A percentile compares a stretch with the other conserved stretches of the same genome.
Evolutionary conservation across 2,113 vertebrate genomes (phyloP).

Genomic region (Pseudonaja textilis): DNA sequence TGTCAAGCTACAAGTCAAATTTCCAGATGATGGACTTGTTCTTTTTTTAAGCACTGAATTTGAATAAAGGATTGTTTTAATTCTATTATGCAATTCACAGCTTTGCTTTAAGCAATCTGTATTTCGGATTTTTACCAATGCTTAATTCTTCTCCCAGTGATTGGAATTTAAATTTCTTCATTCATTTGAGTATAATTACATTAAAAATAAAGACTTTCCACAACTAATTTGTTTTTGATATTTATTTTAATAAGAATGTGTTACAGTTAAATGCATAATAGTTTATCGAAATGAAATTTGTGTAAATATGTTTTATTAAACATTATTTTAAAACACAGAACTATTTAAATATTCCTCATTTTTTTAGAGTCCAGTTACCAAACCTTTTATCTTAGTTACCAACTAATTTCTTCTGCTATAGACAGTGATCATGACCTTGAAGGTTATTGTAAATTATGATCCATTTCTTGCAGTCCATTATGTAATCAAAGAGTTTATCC

Average conservation of each 20-base stretch:
- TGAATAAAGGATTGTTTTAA: conserved; percentile 76
- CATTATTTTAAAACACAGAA: conserved; percentile 56
- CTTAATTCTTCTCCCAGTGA: conserved; percentile 74
- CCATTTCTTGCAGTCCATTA: conserved; percentile 64
- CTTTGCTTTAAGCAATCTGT: conserved; percentile 77
- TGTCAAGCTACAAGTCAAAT: conserved; percentile 86
- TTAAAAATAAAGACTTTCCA: conserved; percentile 66
- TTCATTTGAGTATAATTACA: conserved; percentile 81
- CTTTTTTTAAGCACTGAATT: conserved; percentile 85
- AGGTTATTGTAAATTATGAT: conserved; percentile 65
- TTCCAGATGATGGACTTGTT: conserved; percentile 88
- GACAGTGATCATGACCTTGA: conserved; percentile 65
- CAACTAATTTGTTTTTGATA: conserved; percentile 70
- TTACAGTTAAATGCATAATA: conserved; percentile 61
- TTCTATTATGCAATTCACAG: conserved; percentile 75
- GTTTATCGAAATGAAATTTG: conserved; percentile 71
- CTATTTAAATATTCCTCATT: conserved; percentile 46
- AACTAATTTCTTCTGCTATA: conserved; percentile 62
- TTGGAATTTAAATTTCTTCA: conserved; percentile 80
- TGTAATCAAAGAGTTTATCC: conserved; percentile 64
- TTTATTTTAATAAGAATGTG: conserved; percentile 61
- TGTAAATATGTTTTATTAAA: conserved; percentile 71
- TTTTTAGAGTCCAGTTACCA: not conserved
- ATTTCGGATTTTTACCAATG: conserved; percentile 71
- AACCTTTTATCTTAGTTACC: conserved; percentile 43